phyloP scores from a whole-genome alignment of 1,140 invertebrate species.

The Apis florea region DNA sequence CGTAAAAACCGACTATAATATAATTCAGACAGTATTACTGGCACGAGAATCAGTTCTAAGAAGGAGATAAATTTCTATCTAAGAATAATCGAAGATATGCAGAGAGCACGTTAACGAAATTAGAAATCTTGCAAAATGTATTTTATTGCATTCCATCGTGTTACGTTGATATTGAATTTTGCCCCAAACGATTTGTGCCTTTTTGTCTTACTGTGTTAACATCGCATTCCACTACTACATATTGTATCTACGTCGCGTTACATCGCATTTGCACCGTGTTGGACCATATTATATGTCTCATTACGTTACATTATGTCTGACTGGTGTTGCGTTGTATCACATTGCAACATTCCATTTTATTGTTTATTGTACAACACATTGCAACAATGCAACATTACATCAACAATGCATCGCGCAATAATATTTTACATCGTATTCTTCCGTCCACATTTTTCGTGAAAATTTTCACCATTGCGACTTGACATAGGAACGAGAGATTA shows the following conservation, averaged over 20 bases:
- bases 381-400: background rate
- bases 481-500: background rate
- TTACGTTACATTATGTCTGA: too few species aligned
- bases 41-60: too few species aligned
- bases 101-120: background rate
- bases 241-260: too few species aligned
- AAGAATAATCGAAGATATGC: background rate
- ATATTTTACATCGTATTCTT: too few species aligned
- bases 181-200: too few species aligned
- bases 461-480: background rate
- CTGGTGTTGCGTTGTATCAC: too few species aligned
- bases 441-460: too few species aligned
- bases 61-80: background rate
- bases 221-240: background rate
- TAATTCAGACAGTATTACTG: slow-evolving; percentile 10
- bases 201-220: too few species aligned
- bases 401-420: too few species aligned
- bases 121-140: background rate
- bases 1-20: background rate
- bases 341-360: too few species aligned
- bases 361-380: background rate
- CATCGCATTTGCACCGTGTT: background rate
- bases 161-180: background rate
- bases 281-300: background rate
- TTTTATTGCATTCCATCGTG: background rate